Conservation (phyloP, 2,888 invertebrate genomes). For the Melanophora roralis region DNA sequence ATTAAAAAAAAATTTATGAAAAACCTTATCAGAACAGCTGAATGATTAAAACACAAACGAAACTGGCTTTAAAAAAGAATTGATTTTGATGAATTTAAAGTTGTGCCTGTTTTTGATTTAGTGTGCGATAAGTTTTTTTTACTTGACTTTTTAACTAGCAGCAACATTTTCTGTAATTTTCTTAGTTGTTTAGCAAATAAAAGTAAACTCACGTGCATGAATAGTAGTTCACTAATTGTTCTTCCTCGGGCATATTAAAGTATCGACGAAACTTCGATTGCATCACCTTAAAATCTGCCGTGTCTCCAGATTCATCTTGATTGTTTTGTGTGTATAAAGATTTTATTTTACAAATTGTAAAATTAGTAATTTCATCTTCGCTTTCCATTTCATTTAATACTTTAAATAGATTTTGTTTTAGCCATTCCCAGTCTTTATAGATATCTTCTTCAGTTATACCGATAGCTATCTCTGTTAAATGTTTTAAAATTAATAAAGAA, state of each 20-base stretch:
- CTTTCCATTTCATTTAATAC: constrained; percentile 94
- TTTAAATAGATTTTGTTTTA: constrained; percentile 89
- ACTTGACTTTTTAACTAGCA: too few relatives aligned
- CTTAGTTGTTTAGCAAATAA: too few relatives aligned
- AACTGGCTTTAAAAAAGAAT: too few relatives aligned
- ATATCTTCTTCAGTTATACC: constrained; percentile 93
- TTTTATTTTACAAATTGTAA: constrained; percentile 96
- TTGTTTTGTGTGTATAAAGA: constrained; percentile 89
- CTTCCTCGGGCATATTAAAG: constrained; percentile 94
- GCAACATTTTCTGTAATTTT: too few relatives aligned
- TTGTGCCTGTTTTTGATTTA: too few relatives aligned
- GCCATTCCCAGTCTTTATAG: constrained; percentile 95
- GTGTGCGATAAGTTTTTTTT: too few relatives aligned
- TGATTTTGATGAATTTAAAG: background rate
- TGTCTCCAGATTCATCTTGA: constrained; percentile 74
- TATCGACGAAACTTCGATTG: constrained; percentile 91
- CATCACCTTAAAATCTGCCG: constrained; percentile 83
- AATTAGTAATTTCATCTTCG: constrained; percentile 95
- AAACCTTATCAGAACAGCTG: too few relatives aligned
- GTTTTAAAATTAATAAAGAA: background rate
- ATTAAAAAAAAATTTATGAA: too few relatives aligned
- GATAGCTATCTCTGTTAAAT: constrained; percentile 88
- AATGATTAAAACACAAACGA: too few relatives aligned
- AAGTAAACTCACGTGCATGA: constrained; percentile 91
- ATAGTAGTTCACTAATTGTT: constrained; percentile 96